phyloP scores from a whole-genome alignment of 2,888 invertebrate species.

The Dasypogon diadema region DNA sequence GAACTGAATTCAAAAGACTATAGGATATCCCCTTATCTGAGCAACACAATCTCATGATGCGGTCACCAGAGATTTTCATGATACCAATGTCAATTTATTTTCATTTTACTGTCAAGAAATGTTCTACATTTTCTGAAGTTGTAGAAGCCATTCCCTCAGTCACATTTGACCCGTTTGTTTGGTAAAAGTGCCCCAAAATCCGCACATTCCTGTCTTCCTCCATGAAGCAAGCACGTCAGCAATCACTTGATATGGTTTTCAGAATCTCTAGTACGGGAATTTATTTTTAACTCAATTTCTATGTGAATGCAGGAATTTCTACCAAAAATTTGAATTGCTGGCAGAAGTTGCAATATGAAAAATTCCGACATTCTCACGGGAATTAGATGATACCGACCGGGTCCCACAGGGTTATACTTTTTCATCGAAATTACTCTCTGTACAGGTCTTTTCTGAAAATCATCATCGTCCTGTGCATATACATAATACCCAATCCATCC shows the following conservation, averaged over 20 bases:
- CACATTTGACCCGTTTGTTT: constrained; percentile 21
- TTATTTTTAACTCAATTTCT: constrained; percentile 27
- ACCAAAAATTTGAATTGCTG: not conserved
- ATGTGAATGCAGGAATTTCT: not conserved
- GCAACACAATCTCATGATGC: not conserved
- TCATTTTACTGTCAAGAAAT: constrained; percentile 33
- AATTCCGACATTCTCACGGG: not conserved
- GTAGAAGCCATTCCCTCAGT: not conserved
- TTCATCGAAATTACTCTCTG: not conserved
- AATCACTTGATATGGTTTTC: not conserved
- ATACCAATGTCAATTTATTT: constrained; percentile 35
- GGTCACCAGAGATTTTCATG: constrained; percentile 6
- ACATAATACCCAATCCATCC: not conserved
- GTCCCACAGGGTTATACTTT: too few relatives aligned
- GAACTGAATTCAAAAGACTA: not conserved
- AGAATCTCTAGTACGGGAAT: constrained; percentile 2
- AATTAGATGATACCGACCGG: not conserved
- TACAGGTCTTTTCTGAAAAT: not conserved
- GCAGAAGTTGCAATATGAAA: not conserved
- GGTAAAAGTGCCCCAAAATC: not conserved
- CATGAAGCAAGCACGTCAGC: constrained; percentile 4
- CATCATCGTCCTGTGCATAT: not conserved
- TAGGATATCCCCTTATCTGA: too few relatives aligned
- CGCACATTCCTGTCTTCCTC: not conserved
- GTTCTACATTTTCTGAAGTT: not conserved